phyloP scores from a whole-genome alignment of 37 sponge, comb jelly and placozoan genomes.

The Beroe ovata region DNA sequence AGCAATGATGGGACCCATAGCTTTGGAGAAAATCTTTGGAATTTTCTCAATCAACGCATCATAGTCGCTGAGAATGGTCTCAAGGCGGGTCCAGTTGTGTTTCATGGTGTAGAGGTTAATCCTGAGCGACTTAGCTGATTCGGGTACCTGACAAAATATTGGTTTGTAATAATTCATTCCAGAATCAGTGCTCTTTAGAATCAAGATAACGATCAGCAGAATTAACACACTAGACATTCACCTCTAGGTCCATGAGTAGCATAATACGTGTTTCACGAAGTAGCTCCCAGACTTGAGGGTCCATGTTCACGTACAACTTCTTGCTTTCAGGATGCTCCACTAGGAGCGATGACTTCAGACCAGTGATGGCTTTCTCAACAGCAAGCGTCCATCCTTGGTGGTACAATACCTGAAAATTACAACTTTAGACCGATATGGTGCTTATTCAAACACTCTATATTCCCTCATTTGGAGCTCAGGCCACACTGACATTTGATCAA shows the following conservation, averaged over 20 bases:
- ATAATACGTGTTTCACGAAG: constrained; percentile 82
- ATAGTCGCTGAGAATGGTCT: constrained; percentile 71
- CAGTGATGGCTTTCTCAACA: constrained; percentile 67
- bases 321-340: constrained; percentile 79
- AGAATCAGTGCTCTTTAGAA: too few species aligned
- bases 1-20: constrained; percentile 81
- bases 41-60: constrained; percentile 74
- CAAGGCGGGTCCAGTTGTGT: constrained; percentile 69
- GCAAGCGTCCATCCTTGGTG: constrained; percentile 63
- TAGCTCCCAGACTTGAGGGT: constrained; percentile 76
- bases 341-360: constrained; percentile 80
- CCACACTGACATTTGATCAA: too few species aligned
- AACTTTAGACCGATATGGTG: too few species aligned
- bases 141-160: constrained; percentile 70
- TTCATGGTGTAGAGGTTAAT: constrained; percentile 70
- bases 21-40: constrained; percentile 72
- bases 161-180: too few species aligned
- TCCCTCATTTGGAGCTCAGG: too few species aligned
- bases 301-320: constrained; percentile 83
- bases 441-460: too few species aligned
- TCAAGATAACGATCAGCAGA: too few species aligned
- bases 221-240: too few species aligned
- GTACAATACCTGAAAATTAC: constrained; percentile 28
- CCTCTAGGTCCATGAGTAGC: constrained; percentile 77
- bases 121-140: constrained; percentile 69